Evolutionary conservation across 2,888 invertebrate species (phyloP).

Genomic region (Drosophila nr. perissopoda): DNA sequence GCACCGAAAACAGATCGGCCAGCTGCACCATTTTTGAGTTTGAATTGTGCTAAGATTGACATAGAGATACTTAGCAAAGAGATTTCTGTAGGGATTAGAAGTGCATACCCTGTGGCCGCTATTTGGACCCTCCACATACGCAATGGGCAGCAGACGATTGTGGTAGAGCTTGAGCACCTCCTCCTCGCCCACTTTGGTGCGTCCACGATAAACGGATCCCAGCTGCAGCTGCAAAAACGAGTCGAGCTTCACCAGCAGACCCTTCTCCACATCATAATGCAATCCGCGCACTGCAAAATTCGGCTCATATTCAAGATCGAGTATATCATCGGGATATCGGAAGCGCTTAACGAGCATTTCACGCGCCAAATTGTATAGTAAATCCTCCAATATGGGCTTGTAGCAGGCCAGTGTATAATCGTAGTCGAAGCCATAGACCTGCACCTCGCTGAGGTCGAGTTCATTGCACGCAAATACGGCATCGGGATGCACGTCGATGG

Average conservation of each 20-base stretch:
- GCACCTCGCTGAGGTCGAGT: slow-evolving; percentile 94
- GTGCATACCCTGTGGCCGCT: slow-evolving; percentile 86
- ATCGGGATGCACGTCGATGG: slow-evolving; percentile 92
- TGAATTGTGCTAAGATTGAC: slow-evolving; percentile 69
- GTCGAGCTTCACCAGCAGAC: slow-evolving; percentile 96
- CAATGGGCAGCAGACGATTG: slow-evolving; percentile 93
- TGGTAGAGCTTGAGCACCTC: slow-evolving; percentile 94
- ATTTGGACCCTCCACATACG: slow-evolving; percentile 91
- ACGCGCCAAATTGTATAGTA: slow-evolving; percentile 95
- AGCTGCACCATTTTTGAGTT: slow-evolving; percentile 94
- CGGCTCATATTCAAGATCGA: slow-evolving; percentile 93
- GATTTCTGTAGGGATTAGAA: not conserved
- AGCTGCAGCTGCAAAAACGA: slow-evolving; percentile 98
- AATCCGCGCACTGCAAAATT: slow-evolving; percentile 97
- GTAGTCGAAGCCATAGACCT: slow-evolving; percentile 99
- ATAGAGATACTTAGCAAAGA: slow-evolving; percentile 1
- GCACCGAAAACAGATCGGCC: slow-evolving; percentile 98
- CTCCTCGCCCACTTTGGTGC: slow-evolving; percentile 91
- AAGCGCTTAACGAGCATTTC: slow-evolving; percentile 94
- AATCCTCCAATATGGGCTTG: slow-evolving; percentile 93
- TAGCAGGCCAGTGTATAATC: slow-evolving; percentile 99
- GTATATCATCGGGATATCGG: slow-evolving; percentile 96
- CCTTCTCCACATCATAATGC: slow-evolving; percentile 99
- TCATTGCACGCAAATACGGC: slow-evolving; percentile 99
- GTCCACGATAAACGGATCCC: slow-evolving; percentile 95